phyloP scores from a whole-genome alignment of 2,113 vertebrate genomes.

The Tragulus kanchil region DNA sequence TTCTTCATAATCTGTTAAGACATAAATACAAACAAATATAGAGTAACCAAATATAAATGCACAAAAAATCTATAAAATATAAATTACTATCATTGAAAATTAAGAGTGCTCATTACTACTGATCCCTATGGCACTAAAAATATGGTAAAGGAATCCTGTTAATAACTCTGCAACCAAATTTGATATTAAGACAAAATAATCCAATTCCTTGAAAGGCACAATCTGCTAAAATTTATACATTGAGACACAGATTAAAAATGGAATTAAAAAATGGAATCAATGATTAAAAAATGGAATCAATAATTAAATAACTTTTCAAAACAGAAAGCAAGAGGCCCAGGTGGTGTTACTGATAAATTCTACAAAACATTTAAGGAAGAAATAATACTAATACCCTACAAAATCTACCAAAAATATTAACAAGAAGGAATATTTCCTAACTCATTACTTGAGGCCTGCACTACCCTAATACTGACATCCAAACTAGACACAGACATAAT shows the following conservation, averaged over 20 bases:
- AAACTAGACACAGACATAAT: neutral
- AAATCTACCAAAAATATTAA: neutral
- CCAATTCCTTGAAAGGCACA: neutral
- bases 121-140: neutral
- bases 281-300: neutral
- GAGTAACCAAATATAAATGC: neutral
- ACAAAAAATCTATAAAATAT: neutral
- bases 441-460: neutral
- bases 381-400: neutral
- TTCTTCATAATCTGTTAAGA: neutral
- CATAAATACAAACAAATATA: neutral
- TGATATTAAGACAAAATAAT: neutral
- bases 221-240: neutral
- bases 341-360: neutral
- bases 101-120: neutral
- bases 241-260: neutral
- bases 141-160: neutral
- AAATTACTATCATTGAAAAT: neutral
- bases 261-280: too few relatives aligned
- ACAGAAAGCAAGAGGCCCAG: neutral
- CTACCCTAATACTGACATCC: neutral
- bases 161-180: neutral
- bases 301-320: neutral
- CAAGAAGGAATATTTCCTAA: neutral
- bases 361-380: constrained; percentile 2